Conservation (phyloP, 2,113 vertebrate species). For the Pachycephala philippinensis region DNA sequence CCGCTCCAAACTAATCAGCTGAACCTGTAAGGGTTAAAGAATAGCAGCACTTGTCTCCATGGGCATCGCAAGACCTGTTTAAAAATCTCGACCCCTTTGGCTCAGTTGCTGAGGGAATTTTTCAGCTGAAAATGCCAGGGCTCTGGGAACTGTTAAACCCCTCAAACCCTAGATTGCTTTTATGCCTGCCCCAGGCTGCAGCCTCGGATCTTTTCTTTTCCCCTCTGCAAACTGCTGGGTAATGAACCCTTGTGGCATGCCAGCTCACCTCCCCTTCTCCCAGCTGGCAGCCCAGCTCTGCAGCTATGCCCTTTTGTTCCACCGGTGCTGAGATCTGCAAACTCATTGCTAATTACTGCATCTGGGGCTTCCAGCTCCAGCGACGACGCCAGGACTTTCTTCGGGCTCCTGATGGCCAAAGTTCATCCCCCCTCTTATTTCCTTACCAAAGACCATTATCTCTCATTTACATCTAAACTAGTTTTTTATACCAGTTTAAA, state of each 20-base stretch:
- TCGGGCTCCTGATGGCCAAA: constrained; percentile 30
- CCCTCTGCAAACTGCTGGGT: constrained; percentile 21
- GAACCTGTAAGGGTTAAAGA: constrained; percentile 67
- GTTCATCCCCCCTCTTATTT: constrained; percentile 65
- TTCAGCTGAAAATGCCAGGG: constrained; percentile 53
- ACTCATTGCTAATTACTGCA: constrained; percentile 11
- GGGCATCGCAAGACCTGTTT: constrained; percentile 36
- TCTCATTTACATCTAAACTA: constrained; percentile 79
- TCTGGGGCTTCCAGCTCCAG: constrained; percentile 32
- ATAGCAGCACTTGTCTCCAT: constrained; percentile 57
- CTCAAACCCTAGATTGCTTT: constrained; percentile 23
- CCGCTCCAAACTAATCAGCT: constrained; percentile 32
- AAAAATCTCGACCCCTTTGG: constrained; percentile 43
- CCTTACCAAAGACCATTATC: constrained; percentile 69
- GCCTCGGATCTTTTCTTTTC: constrained; percentile 11
- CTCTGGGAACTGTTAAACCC: constrained; percentile 43
- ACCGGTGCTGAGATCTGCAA: constrained; percentile 8
- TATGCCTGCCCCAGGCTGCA: constrained; percentile 12
- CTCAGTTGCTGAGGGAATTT: constrained; percentile 22
- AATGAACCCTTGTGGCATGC: constrained; percentile 19
- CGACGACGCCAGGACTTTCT: constrained; percentile 18
- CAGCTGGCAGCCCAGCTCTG: constrained; percentile 7
- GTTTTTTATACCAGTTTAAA: constrained; percentile 77
- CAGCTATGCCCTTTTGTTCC: constrained; percentile 23
- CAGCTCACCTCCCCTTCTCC: constrained; percentile 25